Conservation (phyloP, 1,140 invertebrate species). For the Elysia chlorotica region DNA sequence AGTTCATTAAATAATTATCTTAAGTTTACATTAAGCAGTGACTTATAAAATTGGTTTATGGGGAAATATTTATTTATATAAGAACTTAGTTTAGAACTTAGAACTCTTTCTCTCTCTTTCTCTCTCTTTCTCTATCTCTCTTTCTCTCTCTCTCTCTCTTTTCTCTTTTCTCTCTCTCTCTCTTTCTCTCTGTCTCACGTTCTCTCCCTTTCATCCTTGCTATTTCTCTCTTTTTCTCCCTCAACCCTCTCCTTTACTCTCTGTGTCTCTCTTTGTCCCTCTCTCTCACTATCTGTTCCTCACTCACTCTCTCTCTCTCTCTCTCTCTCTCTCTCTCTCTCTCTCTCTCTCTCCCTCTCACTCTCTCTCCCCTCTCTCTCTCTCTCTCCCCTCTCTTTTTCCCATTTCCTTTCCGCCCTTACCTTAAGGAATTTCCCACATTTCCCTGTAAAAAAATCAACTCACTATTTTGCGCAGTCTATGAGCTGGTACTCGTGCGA, state of each 20-base stretch:
- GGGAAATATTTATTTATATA: too few species aligned
- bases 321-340: constrained; percentile 10
- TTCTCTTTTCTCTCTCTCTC: background rate
- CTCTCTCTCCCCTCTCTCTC: background rate
- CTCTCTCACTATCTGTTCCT: background rate
- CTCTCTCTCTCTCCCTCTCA: background rate
- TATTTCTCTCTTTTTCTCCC: too few species aligned
- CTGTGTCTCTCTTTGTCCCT: background rate
- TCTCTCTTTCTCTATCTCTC: background rate
- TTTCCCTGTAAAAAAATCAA: too few species aligned
- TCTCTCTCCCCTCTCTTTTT: background rate
- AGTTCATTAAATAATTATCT: too few species aligned
- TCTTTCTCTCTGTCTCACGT: background rate
- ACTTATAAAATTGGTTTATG: too few species aligned
- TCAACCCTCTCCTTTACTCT: background rate
- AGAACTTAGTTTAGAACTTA: too few species aligned
- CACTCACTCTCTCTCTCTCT: constrained; percentile 2
- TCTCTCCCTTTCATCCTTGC: too few species aligned
- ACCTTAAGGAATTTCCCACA: too few species aligned
- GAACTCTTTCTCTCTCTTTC: too few species aligned
- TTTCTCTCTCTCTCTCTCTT: constrained; percentile 7
- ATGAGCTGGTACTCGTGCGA: constrained; percentile 99
- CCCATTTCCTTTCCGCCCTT: constrained; percentile 4
- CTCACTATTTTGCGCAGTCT: constrained; percentile 99
- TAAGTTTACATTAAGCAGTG: too few species aligned